phyloP scores from a whole-genome alignment of 2,113 vertebrate genomes.

The Erythrolamprus reginae region DNA sequence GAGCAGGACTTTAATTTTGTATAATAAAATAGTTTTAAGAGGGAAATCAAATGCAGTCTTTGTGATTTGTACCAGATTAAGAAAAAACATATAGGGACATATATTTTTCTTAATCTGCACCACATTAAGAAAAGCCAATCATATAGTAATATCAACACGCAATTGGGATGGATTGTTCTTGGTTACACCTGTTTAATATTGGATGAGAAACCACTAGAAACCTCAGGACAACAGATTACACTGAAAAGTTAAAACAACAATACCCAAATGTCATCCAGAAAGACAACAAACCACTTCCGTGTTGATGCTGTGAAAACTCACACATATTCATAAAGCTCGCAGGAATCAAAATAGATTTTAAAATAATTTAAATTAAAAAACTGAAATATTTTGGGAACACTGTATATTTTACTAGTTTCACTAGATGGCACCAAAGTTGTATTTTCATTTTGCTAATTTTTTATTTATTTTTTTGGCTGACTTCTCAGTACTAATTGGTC shows the following conservation, averaged over 20 bases:
- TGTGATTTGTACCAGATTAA: background rate
- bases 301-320: background rate
- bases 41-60: background rate
- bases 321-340: background rate
- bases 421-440: conserved; percentile 8
- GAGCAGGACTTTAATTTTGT: background rate
- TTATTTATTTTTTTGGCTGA: background rate
- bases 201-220: background rate
- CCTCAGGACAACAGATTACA: background rate
- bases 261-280: background rate
- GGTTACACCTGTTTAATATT: background rate
- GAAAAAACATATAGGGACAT: background rate
- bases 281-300: background rate
- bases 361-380: background rate
- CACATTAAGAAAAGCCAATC: background rate
- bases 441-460: background rate
- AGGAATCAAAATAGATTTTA: background rate
- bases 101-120: background rate
- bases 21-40: background rate
- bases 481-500: background rate
- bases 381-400: background rate
- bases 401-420: background rate
- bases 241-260: background rate
- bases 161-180: background rate
- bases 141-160: background rate